These are phyloP conservation scores for Hippocampus zosterae DNA, from an alignment of 2,113 vertebrate species.

Conservation along the genomic window DNA sequence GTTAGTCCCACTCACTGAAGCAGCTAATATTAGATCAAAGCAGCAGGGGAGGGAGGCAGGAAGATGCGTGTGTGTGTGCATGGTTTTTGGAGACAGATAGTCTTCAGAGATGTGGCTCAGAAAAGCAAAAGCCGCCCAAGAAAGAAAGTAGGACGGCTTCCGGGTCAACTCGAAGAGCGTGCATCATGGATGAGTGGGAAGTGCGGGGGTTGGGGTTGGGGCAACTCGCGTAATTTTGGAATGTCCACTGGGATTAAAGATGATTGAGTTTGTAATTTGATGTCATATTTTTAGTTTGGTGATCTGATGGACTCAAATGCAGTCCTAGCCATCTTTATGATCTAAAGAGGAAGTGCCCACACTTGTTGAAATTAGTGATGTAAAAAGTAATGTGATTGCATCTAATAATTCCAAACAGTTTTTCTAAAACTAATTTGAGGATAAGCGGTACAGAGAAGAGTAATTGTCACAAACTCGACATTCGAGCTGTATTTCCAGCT, in stretches of 20 bases:
- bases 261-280: background rate
- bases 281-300: background rate
- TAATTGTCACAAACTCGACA: no score
- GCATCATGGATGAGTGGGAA: background rate
- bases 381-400: no score
- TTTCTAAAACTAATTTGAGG: no score
- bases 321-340: background rate
- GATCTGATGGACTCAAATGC: background rate
- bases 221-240: background rate
- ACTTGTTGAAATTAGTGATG: background rate
- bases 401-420: no score
- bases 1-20: slow-evolving; percentile 38
- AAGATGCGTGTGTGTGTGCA: slow-evolving; percentile 20
- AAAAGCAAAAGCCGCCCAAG: slow-evolving; percentile 44
- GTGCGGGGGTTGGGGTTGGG: no score
- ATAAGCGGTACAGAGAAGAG: no score
- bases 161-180: slow-evolving; percentile 36
- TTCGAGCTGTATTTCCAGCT: no score
- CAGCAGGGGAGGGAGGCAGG: slow-evolving; percentile 12
- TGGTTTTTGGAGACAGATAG: slow-evolving; percentile 52
- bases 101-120: slow-evolving; percentile 67
- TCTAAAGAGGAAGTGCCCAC: background rate
- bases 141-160: slow-evolving; percentile 58
- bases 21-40: slow-evolving; percentile 64
- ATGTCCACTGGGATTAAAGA: background rate